Evolutionary conservation across 1,140 invertebrate species (phyloP).

Genomic region (Yoshiicerus persimilis): DNA sequence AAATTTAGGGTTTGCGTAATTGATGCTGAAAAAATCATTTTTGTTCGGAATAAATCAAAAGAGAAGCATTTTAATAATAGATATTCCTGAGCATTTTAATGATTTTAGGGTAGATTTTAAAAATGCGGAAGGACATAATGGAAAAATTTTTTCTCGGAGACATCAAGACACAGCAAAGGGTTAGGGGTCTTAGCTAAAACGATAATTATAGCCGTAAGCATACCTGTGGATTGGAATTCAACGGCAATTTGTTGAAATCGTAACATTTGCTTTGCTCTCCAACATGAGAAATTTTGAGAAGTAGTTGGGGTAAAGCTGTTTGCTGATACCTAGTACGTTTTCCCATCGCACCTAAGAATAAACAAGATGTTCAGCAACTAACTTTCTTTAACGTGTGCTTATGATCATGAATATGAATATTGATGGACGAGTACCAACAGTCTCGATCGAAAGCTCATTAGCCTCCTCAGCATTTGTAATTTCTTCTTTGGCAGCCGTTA

Average conservation of each 20-base stretch:
- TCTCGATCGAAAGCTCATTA: conserved; percentile 50
- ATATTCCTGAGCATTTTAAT: too few species aligned
- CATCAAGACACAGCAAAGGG: too few species aligned
- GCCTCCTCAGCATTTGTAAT: conserved; percentile 64
- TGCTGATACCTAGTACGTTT: conserved; percentile 87
- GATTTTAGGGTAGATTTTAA: too few species aligned
- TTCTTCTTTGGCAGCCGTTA: conserved; percentile 67
- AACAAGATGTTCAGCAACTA: conserved; percentile 49
- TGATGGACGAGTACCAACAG: conserved; percentile 68
- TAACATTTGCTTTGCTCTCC: neutral
- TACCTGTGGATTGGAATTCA: neutral
- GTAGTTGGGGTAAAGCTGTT: conserved; percentile 76
- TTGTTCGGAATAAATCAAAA: too few species aligned
- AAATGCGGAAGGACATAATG: too few species aligned
- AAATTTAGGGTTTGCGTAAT: too few species aligned
- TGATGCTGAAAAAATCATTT: too few species aligned
- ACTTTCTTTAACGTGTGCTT: conserved; percentile 47
- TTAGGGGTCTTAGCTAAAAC: too few species aligned
- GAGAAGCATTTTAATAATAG: too few species aligned
- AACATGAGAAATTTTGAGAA: conserved; percentile 61
- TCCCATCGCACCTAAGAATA: conserved; percentile 69
- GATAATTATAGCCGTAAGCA: too few species aligned
- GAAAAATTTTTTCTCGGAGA: too few species aligned
- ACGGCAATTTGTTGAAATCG: neutral
- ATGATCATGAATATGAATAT: conserved; percentile 63